Base-by-base conservation (phyloP, 2,113 vertebrate genomes). In the Cyanoderma ruficeps region DNA sequence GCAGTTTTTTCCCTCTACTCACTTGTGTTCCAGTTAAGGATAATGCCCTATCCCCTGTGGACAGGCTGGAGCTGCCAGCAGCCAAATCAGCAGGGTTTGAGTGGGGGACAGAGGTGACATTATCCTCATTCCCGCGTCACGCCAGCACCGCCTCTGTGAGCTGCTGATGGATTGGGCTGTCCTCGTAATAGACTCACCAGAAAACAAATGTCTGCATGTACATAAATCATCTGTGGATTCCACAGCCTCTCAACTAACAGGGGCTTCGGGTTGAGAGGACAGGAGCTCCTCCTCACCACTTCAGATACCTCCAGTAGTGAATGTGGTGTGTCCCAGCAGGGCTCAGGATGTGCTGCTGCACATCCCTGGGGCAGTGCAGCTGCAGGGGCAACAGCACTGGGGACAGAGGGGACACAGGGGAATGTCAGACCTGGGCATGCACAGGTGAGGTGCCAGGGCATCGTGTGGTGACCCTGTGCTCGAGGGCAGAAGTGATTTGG, bases 131-230 rank as follows among this genome's bases (percentile, higher is more conserved):
- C 79, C 49, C 89, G 75, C 4, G 1, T 88, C 81, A 88, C 3
- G 0, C n/a, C 2, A 2, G 49, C 79, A 92, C 88, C 1, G 65
- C 90, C 88, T 87, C 91, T 53, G 81, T 85, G 89, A 95, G 83
- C 57, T 1, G 41, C 92, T 72, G 84, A 97, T 87, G 77, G 90
- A 96, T 96, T 87, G 91, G 77, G 56, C 69, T 94, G 90, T 96
- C 81, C 84, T 77, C 18, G 13, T 85, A 90, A 93, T 68, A 57
- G 71, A 72, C 83, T 88, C 25, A 2, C 47, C 55, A 72, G 82
- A 91, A 96, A 96, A 91, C 84, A 81, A 79, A 72, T 72, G 71
- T 88, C 91, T 88, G 92, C 82, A 94, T 21, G 11, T 50, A 65
- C 76, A 91, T 94, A 96, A 92, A 95, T 95, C 91, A 87, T 61